Base-by-base conservation (phyloP, 92 coral and sea anemone genomes). In the Epizoanthus illoricatus region DNA sequence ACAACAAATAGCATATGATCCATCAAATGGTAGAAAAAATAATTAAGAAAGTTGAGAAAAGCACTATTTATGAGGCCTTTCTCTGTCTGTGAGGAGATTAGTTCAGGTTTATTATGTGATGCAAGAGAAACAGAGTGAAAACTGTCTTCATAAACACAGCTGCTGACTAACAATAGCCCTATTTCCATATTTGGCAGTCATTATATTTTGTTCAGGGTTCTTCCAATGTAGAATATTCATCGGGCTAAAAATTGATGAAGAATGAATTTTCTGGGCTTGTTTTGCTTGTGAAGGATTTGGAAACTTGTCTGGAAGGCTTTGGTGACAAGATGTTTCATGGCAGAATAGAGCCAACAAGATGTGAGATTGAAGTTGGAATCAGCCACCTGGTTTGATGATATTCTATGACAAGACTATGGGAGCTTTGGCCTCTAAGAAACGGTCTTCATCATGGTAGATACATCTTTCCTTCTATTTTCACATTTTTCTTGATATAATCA, bases 151-250 rank as follows among this genome's bases (percentile, higher is more conserved):
- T 87, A 80, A 76, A 91, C 88, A 92, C 97, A 92, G 97, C 97
- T 91, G 97, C 84, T 65, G 60, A 47, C 57, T 23, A 89, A 92
- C 97, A 92, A 92, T 92, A 82, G 92, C n/a, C 88, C 60, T 21
- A 88, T 76, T 72, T 75, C 97, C 97, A 88, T 92, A 92, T 92
- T 80, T 91, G 97, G 97, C 39, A 84, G 73, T 59, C 63, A 81
- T 81, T 81, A 81, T 65, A 54, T 80, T 74, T 73, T 66, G 79
- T 63, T 85, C 87, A 68, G 59, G 71, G 71, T 80, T 72, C 42
- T 56, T 74, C 80, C 86, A 69, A 73, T 52, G 73, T 84, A 73
- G 85, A 79, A 89, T 85, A 89, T 85, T 86, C 76, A 81, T 80
- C 80, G 15, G 73, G 86, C 56, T 80, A 80, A 70, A 85, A 85